Percentiles rank a stretch among this genome's conserved stretches.
These are phyloP conservation scores for Chamaedrilus cognettii DNA, from an alignment of 2,888 invertebrate genomes.

Conservation along the genomic window DNA sequence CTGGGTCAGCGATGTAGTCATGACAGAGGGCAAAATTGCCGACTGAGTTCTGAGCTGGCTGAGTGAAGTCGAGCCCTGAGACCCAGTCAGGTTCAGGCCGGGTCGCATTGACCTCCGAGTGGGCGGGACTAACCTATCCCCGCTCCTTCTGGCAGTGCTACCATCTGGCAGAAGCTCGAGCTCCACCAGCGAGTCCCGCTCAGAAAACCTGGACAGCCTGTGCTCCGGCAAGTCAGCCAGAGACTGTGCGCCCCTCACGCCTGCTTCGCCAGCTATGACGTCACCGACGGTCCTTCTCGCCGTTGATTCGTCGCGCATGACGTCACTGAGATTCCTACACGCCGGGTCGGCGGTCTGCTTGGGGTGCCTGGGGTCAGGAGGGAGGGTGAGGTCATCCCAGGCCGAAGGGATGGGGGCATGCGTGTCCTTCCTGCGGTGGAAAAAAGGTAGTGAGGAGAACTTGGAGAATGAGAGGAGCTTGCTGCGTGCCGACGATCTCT, in stretches of 20 bases:
- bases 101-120: background rate
- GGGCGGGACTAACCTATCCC: background rate
- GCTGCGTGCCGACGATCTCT: background rate
- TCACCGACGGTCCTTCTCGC: background rate
- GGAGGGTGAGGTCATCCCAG: background rate
- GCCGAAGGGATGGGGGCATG: background rate
- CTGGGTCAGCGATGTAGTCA: background rate
- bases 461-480: background rate
- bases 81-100: background rate
- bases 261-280: background rate
- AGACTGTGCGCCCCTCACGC: background rate
- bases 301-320: background rate
- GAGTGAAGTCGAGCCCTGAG: background rate
- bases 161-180: too few species aligned
- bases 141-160: background rate
- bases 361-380: too few species aligned
- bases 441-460: constrained; percentile 3
- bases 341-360: background rate
- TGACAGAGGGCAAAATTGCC: background rate
- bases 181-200: background rate
- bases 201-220: background rate
- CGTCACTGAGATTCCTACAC: background rate
- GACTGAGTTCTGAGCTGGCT: background rate
- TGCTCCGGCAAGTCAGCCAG: background rate
- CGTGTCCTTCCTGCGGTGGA: background rate